phyloP scores from a whole-genome alignment of 2,888 invertebrate species.

The Scelioninae gen. 1 region DNA sequence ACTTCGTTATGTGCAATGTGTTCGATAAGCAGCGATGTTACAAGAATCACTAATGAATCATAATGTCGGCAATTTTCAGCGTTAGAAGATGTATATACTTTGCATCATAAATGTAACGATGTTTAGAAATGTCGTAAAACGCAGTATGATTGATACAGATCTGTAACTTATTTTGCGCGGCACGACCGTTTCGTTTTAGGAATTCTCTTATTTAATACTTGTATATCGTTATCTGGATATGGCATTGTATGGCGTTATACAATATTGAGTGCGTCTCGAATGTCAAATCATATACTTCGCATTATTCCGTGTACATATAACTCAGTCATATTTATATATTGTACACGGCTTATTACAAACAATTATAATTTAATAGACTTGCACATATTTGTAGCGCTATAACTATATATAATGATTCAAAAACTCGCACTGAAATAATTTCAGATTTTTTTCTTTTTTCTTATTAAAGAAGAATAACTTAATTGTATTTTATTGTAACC shows the following conservation, averaged over 20 bases:
- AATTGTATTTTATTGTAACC: too few relatives aligned
- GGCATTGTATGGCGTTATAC: conserved; percentile 32
- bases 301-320: conserved; percentile 12
- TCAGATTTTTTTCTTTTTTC: not conserved
- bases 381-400: not conserved
- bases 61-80: not conserved
- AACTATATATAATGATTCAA: not conserved
- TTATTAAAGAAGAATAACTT: too few relatives aligned
- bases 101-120: conserved; percentile 1
- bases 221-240: conserved; percentile 26
- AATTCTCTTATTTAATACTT: conserved; percentile 35
- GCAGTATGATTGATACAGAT: conserved; percentile 49
- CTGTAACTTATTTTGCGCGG: conserved; percentile 26
- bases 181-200: conserved; percentile 2
- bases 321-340: conserved; percentile 33
- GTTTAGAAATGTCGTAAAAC: conserved; percentile 26
- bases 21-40: conserved; percentile 10
- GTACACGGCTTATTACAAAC: conserved; percentile 1
- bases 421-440: not conserved
- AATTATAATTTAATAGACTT: not conserved
- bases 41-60: conserved; percentile 53
- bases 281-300: conserved; percentile 25
- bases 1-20: not conserved
- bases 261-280: conserved; percentile 13
- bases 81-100: conserved; percentile 19